Evolutionary conservation across 1,140 invertebrate genomes (phyloP).

Genomic region (Drosophila aff.): DNA sequence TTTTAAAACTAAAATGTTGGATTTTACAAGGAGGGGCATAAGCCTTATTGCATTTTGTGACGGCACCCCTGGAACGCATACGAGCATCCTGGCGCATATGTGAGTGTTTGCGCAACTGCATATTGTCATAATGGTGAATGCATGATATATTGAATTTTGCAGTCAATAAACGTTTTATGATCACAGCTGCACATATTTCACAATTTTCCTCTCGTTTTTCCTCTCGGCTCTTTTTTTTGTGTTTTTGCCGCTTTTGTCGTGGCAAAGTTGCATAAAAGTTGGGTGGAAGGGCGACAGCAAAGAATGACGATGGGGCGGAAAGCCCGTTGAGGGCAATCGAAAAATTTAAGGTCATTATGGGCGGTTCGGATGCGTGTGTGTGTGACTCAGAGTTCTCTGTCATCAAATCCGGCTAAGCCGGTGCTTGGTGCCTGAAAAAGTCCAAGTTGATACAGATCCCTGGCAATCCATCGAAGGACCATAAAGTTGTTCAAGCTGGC

Average conservation of each 20-base stretch:
- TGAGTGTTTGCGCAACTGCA: slow-evolving; percentile 58
- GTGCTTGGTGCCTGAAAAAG: slow-evolving; percentile 12
- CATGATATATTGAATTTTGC: slow-evolving; percentile 84
- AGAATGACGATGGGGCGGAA: background rate
- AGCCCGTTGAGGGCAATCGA: slow-evolving; percentile 47
- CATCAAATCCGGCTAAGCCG: slow-evolving; percentile 41
- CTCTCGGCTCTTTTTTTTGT: background rate
- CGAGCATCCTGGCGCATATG: slow-evolving; percentile 11
- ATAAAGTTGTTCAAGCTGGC: slow-evolving; percentile 29
- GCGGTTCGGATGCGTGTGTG: background rate
- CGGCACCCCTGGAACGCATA: slow-evolving; percentile 21
- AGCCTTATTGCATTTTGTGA: background rate
- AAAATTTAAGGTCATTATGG: slow-evolving; percentile 52
- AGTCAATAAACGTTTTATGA: slow-evolving; percentile 80
- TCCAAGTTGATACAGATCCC: slow-evolving; percentile 20
- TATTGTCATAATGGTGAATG: slow-evolving; percentile 78
- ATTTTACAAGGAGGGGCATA: background rate
- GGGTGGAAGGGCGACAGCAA: slow-evolving; percentile 2
- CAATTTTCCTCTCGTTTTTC: slow-evolving; percentile 49
- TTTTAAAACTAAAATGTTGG: background rate
- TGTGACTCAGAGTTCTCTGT: slow-evolving; percentile 3
- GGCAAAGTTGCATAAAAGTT: slow-evolving; percentile 44
- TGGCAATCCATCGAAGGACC: slow-evolving; percentile 41
- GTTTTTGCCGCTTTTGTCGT: slow-evolving; percentile 29
- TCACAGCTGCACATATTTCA: slow-evolving; percentile 72